These are phyloP conservation scores for Heliconius ethilla DNA, from an alignment of 2,888 invertebrate species.

Conservation along the genomic window DNA sequence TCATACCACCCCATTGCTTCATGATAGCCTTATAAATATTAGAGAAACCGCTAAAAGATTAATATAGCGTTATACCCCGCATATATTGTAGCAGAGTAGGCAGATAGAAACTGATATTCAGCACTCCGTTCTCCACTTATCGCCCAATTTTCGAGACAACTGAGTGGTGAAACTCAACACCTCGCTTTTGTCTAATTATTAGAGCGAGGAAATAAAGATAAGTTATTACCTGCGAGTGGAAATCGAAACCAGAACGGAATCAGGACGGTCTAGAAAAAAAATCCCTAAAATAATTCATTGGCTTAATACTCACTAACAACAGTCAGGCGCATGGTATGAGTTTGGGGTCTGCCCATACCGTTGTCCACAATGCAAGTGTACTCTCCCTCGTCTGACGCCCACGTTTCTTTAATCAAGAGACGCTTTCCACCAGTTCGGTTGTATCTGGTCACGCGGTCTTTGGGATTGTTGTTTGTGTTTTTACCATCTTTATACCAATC, in stretches of 20 bases:
- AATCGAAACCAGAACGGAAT: no score
- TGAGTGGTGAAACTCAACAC: no score
- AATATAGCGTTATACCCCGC: not conserved
- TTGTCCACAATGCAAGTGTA: constrained; percentile 68
- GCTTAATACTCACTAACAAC: constrained; percentile 46
- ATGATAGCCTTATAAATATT: not conserved
- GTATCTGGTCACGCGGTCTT: constrained; percentile 64
- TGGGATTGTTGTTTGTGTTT: constrained; percentile 56
- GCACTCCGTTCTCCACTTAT: no score
- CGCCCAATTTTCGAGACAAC: not conserved
- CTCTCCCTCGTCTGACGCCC: constrained; percentile 59
- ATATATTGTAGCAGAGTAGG: not conserved
- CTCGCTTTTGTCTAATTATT: no score
- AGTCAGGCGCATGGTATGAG: constrained; percentile 59
- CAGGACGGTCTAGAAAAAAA: no score
- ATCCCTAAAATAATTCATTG: not conserved
- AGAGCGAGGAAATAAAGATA: no score
- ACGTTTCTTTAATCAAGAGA: constrained; percentile 64
- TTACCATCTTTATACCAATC: constrained; percentile 69
- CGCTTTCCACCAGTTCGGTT: constrained; percentile 68
- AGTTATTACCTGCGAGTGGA: no score
- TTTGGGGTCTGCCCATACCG: constrained; percentile 57
- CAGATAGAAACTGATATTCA: no score
- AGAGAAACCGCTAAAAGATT: no score
- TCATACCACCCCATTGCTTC: not conserved